Percentiles rank a stretch among this genome's conserved stretches.
Evolutionary conservation across 2,797 vertebrate species (phyloP).

Genomic region (Helostoma temminkii): DNA sequence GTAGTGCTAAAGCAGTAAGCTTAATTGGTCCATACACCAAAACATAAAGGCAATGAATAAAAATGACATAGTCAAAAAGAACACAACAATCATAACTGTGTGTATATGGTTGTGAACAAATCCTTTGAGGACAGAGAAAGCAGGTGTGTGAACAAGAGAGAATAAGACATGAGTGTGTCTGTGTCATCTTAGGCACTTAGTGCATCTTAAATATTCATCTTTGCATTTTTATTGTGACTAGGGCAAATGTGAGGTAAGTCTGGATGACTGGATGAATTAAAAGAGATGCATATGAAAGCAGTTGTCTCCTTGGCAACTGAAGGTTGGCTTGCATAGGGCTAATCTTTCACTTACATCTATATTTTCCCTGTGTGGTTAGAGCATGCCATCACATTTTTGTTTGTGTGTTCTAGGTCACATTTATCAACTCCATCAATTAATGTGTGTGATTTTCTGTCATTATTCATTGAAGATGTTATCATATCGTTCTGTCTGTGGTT

Average conservation of each 20-base stretch:
- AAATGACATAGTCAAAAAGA: constrained; percentile 49
- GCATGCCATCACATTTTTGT: constrained; percentile 3
- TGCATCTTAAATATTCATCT: constrained; percentile 61
- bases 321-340: constrained; percentile 16
- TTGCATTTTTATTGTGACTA: constrained; percentile 36
- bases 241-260: constrained; percentile 24
- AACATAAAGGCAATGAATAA: constrained; percentile 45
- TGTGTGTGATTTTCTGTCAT: neutral
- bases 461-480: neutral
- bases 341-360: constrained; percentile 5
- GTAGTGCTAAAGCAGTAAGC: constrained; percentile 20
- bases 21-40: constrained; percentile 43
- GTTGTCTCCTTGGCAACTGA: constrained; percentile 61
- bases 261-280: constrained; percentile 49
- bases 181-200: constrained; percentile 63
- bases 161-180: constrained; percentile 33
- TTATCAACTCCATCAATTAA: too few species aligned
- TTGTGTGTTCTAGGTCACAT: constrained; percentile 6
- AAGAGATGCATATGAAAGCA: constrained; percentile 20
- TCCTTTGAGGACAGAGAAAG: neutral
- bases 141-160: neutral
- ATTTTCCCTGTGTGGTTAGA: constrained; percentile 1
- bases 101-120: constrained; percentile 16
- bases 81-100: constrained; percentile 12
- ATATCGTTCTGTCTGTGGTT: neutral